A percentile compares a stretch with the other conserved stretches of the same genome.
Conservation (phyloP, 2,113 vertebrate genomes). For the Tonatia bakeri region DNA sequence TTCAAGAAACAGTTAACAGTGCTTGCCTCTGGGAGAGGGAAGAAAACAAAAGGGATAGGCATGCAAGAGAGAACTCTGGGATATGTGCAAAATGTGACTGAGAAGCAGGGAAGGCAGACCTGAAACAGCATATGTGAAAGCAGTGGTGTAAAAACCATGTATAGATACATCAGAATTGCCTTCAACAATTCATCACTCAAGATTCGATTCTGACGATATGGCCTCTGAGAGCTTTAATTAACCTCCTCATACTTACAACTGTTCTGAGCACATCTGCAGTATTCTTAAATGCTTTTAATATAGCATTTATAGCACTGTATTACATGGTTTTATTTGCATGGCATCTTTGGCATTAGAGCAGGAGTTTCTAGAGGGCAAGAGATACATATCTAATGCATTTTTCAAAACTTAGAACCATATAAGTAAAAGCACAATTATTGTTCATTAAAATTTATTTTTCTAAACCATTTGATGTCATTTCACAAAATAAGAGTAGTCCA, state of each 20-base stretch:
- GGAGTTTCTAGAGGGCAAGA: background rate
- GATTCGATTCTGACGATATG: background rate
- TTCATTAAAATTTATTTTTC: slow-evolving; percentile 17
- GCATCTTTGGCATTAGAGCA: background rate
- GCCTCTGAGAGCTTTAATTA: background rate
- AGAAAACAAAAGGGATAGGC: background rate
- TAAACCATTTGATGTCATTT: slow-evolving; percentile 14
- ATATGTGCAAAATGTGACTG: background rate
- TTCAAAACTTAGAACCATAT: background rate
- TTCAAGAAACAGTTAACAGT: background rate
- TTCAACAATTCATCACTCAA: background rate
- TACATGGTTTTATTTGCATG: background rate
- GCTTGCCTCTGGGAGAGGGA: background rate
- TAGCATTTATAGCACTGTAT: background rate
- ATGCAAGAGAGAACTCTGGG: background rate
- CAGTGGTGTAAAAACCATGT: background rate
- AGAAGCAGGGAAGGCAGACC: background rate
- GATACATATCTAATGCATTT: background rate
- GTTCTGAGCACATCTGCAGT: background rate
- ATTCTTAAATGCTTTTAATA: background rate
- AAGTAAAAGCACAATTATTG: background rate
- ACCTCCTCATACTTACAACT: background rate
- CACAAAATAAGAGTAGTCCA: background rate
- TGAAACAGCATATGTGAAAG: background rate
- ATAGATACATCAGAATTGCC: background rate